A percentile compares a stretch with the other conserved stretches of the same genome.
These are phyloP conservation scores for Rhinichthys klamathensis DNA, from an alignment of 2,113 vertebrate genomes.

Conservation along the genomic window DNA sequence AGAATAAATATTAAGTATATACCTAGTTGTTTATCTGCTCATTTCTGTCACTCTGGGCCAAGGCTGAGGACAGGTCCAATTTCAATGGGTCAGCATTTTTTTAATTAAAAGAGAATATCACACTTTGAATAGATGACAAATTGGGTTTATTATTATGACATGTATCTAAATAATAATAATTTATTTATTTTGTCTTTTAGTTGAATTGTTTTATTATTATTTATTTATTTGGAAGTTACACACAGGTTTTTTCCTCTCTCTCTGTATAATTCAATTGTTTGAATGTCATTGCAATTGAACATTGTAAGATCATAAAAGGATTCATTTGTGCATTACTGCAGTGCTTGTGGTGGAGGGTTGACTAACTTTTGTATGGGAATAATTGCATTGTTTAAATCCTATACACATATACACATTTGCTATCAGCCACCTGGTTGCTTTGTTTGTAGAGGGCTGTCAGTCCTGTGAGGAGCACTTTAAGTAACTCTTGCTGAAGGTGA, in stretches of 20 bases:
- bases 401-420: conserved; percentile 11
- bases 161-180: background rate
- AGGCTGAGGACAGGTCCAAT: background rate
- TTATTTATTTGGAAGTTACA: background rate
- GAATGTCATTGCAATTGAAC: background rate
- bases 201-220: too few relatives aligned
- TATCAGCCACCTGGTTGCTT: conserved; percentile 42
- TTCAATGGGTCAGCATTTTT: background rate
- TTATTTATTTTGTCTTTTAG: background rate
- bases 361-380: background rate
- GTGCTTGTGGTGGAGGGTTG: background rate
- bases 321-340: background rate
- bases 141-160: background rate
- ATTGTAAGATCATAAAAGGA: background rate
- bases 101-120: background rate
- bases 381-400: conserved; percentile 32
- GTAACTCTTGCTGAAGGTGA: conserved; percentile 75
- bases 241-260: background rate
- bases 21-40: conserved; percentile 60
- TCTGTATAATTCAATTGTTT: background rate
- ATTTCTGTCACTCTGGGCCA: conserved; percentile 24
- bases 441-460: conserved; percentile 67
- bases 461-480: conserved; percentile 74
- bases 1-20: conserved; percentile 65
- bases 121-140: background rate